Conservation (phyloP, 2,797 vertebrate genomes). For the Urocyon cinereoargenteus region DNA sequence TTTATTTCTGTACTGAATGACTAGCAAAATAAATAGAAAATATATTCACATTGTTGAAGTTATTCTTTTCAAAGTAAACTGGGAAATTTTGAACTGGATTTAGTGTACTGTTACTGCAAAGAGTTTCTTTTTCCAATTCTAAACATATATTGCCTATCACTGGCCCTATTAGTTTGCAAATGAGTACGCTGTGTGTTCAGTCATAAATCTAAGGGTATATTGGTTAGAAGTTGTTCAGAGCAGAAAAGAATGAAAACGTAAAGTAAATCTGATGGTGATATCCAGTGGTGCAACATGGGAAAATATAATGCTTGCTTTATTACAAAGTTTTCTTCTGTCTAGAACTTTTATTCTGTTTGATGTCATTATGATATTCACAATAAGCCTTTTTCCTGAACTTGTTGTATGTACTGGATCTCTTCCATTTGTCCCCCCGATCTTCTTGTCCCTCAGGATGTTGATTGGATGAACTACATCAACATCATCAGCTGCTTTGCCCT, state of each 20-base stretch:
- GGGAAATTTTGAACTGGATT: neutral
- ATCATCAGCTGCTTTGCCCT: neutral
- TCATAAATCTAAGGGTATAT: slow-evolving; percentile 57
- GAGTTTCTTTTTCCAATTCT: slow-evolving; percentile 62
- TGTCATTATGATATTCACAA: neutral
- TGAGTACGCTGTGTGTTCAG: slow-evolving; percentile 41
- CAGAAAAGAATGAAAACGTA: slow-evolving; percentile 60
- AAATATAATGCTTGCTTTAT: neutral
- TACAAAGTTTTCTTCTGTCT: slow-evolving; percentile 28
- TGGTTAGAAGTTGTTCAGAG: slow-evolving; percentile 41
- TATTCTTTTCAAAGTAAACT: slow-evolving; percentile 22
- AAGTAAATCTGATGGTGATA: slow-evolving; percentile 43
- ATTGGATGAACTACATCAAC: neutral
- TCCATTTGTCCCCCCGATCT: neutral
- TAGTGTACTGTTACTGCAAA: neutral
- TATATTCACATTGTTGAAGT: neutral
- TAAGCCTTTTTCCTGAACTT: neutral
- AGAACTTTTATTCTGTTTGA: neutral
- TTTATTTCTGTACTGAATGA: neutral
- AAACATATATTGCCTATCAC: slow-evolving; percentile 35
- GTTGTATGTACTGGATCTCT: neutral
- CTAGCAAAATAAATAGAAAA: slow-evolving; percentile 48
- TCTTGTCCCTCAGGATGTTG: neutral
- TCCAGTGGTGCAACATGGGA: neutral
- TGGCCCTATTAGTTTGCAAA: slow-evolving; percentile 59